A percentile compares a stretch with the other conserved stretches of the same genome.
phyloP scores from a whole-genome alignment of 1,140 invertebrate species.

The Plectrocnemia conspersa region DNA sequence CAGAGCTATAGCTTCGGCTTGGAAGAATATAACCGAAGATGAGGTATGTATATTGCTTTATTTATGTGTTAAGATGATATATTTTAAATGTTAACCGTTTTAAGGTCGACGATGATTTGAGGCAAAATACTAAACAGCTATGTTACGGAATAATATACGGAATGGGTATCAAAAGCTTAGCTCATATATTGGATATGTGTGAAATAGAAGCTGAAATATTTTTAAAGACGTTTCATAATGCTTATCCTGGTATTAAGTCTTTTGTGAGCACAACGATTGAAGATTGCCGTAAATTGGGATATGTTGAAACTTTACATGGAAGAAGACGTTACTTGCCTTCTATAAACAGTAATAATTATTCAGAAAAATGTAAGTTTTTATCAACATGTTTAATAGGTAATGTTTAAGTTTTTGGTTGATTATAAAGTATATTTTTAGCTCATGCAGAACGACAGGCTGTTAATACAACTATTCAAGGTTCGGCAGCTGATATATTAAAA shows the following conservation, averaged over 20 bases:
- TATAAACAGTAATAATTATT: slow-evolving; percentile 62
- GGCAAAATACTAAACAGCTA: slow-evolving; percentile 87
- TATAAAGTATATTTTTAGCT: slow-evolving; percentile 46
- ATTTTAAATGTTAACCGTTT: slow-evolving; percentile 27
- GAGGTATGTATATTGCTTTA: slow-evolving; percentile 49
- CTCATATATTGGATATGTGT: slow-evolving; percentile 72
- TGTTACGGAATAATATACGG: slow-evolving; percentile 98
- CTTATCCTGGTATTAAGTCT: slow-evolving; percentile 68
- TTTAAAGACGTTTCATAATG: slow-evolving; percentile 75
- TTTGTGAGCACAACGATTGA: slow-evolving; percentile 67
- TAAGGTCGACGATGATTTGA: slow-evolving; percentile 66
- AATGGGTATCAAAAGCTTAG: slow-evolving; percentile 85
- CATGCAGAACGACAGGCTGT: slow-evolving; percentile 93
- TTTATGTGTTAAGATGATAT: slow-evolving; percentile 2
- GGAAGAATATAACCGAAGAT: slow-evolving; percentile 63
- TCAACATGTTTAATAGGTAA: background rate
- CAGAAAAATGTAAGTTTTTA: slow-evolving; percentile 49
- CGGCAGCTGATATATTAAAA: slow-evolving; percentile 92
- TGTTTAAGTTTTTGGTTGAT: slow-evolving; percentile 6
- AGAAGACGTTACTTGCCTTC: slow-evolving; percentile 73
- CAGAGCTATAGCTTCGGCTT: slow-evolving; percentile 76
- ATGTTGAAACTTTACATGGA: slow-evolving; percentile 77
- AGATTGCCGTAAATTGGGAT: slow-evolving; percentile 67
- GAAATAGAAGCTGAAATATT: slow-evolving; percentile 77
- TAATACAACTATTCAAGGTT: slow-evolving; percentile 93